Evolutionary conservation across 2,113 vertebrate genomes (phyloP).

Genomic region (Mormoops blainvillei): DNA sequence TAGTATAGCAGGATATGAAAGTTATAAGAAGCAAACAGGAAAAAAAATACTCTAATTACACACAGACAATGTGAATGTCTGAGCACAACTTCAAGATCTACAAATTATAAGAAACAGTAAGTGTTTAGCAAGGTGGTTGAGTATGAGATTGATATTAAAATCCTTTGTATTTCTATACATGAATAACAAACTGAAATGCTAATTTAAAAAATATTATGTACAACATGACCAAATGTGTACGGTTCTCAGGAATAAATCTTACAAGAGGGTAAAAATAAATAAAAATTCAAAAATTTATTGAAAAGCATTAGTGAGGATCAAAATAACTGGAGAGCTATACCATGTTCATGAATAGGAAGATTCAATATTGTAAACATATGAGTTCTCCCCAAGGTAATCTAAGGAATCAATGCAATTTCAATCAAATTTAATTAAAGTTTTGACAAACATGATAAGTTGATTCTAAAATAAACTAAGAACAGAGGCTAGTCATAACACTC

Average conservation of each 20-base stretch:
- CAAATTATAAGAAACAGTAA: neutral
- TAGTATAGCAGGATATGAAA: neutral
- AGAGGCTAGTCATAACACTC: neutral
- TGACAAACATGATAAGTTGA: neutral
- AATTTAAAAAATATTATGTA: neutral
- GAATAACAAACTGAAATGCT: neutral
- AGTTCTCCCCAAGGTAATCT: neutral
- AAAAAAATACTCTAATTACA: neutral
- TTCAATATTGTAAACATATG: neutral
- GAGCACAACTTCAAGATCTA: fast-evolving
- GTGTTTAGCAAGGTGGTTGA: neutral
- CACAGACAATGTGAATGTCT: neutral
- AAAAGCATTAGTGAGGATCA: neutral
- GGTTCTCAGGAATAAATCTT: neutral
- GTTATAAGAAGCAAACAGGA: neutral
- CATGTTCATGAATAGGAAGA: neutral
- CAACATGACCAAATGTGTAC: neutral
- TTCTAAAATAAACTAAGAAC: neutral
- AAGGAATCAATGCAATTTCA: neutral
- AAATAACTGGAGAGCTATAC: neutral
- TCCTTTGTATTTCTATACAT: neutral
- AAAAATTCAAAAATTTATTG: neutral
- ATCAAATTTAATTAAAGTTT: neutral
- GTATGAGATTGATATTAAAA: neutral
- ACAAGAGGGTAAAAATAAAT: neutral